A percentile compares a stretch with the other conserved stretches of the same genome.
phyloP scores from a whole-genome alignment of 2,797 vertebrate genomes.

The Pseudocheirus occidentalis region DNA sequence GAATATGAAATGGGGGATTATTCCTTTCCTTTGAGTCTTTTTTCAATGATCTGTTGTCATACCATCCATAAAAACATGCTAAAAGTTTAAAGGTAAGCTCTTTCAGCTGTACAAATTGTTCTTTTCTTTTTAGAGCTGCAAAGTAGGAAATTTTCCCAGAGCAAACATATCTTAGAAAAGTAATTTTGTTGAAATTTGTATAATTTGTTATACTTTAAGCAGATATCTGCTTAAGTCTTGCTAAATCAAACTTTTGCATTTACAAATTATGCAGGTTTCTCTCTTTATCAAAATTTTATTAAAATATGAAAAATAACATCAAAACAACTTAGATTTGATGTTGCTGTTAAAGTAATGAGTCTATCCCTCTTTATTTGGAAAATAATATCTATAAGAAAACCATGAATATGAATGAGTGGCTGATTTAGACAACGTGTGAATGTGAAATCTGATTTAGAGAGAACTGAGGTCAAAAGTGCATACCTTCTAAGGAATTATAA shows the following conservation, averaged over 20 bases:
- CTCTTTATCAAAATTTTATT: no score
- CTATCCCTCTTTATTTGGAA: no score
- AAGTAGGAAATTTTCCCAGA: neutral
- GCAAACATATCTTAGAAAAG: constrained; percentile 4
- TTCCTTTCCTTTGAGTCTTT: constrained; percentile 40
- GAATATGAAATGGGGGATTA: constrained; percentile 13
- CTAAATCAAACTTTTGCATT: no score
- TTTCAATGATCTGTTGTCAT: constrained; percentile 30
- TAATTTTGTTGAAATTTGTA: neutral
- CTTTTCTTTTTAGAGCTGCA: neutral
- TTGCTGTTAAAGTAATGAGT: neutral
- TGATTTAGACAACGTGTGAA: neutral
- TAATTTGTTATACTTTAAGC: neutral
- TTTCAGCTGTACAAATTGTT: constrained; percentile 49
- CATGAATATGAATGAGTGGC: neutral
- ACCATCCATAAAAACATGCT: constrained; percentile 30
- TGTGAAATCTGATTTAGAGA: neutral
- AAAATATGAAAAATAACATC: no score
- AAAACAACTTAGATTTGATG: no score
- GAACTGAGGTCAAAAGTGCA: neutral
- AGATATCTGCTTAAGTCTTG: neutral
- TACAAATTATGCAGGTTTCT: no score
- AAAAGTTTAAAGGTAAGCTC: constrained; percentile 42
- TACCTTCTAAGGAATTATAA: neutral
- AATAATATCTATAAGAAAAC: no score